Evolutionary conservation across 2,113 vertebrate species (phyloP).

Genomic region (Leptosomus discolor): DNA sequence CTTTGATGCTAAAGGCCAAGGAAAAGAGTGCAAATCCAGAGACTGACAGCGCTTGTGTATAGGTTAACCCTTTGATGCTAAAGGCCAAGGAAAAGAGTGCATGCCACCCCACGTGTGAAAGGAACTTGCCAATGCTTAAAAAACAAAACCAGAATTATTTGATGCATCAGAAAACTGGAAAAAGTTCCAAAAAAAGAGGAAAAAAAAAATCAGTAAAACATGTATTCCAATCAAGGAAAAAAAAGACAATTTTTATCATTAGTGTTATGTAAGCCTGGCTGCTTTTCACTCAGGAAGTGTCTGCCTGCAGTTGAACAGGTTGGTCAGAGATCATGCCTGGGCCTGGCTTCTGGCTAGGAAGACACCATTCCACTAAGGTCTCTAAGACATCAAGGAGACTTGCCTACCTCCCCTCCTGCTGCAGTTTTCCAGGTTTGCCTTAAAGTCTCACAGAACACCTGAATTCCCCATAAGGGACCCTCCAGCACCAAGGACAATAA

Average conservation of each 20-base stretch:
- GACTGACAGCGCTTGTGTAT: neutral
- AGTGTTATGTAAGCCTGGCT: neutral
- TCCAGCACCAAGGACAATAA: neutral
- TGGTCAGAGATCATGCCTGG: neutral
- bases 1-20: neutral
- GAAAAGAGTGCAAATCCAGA: neutral
- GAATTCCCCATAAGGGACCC: neutral
- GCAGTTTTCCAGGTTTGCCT: neutral
- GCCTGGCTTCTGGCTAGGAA: neutral
- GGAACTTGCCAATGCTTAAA: neutral
- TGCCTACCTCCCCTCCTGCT: neutral
- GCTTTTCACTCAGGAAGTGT: neutral
- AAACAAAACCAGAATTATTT: neutral
- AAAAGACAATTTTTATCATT: neutral
- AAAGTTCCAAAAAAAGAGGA: neutral
- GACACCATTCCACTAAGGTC: neutral
- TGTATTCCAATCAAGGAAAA: neutral
- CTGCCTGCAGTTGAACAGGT: neutral
- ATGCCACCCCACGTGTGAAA: neutral
- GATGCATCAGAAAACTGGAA: neutral
- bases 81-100: neutral
- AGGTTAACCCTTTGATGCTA: neutral
- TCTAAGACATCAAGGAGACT: neutral
- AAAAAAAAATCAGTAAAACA: neutral
- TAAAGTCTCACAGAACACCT: neutral